Percentiles rank a stretch among this genome's conserved stretches.
Evolutionary conservation across 2,113 vertebrate genomes (phyloP).

Genomic region (Myotis yumanensis): DNA sequence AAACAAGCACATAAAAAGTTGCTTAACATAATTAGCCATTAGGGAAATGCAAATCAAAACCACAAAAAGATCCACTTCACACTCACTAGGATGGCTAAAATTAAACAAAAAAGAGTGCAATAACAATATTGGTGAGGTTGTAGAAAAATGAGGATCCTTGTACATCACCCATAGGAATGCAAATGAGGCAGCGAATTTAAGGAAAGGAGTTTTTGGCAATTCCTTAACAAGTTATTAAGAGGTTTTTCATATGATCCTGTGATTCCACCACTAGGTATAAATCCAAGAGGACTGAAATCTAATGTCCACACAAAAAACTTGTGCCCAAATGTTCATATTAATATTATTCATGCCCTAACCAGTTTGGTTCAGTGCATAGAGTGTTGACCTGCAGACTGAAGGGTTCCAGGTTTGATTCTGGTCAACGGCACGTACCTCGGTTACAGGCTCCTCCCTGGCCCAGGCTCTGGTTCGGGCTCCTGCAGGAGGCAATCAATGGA

Average conservation of each 20-base stretch:
- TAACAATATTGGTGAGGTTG: neutral
- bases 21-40: neutral
- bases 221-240: neutral
- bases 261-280: neutral
- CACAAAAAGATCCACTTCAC: neutral
- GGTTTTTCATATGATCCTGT: neutral
- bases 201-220: neutral
- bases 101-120: neutral
- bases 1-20: neutral
- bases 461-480: too few relatives aligned
- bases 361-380: too few relatives aligned
- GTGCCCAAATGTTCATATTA: neutral
- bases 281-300: neutral
- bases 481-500: too few relatives aligned
- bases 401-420: too few relatives aligned
- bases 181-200: neutral
- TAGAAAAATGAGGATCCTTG: neutral
- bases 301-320: neutral
- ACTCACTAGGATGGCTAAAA: neutral
- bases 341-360: neutral
- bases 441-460: too few relatives aligned
- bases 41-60: neutral
- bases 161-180: neutral
- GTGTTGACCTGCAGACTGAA: too few relatives aligned
- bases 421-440: too few relatives aligned